Conservation (phyloP, 2,888 invertebrate species). For the Tetramorium bicarinatum region DNA sequence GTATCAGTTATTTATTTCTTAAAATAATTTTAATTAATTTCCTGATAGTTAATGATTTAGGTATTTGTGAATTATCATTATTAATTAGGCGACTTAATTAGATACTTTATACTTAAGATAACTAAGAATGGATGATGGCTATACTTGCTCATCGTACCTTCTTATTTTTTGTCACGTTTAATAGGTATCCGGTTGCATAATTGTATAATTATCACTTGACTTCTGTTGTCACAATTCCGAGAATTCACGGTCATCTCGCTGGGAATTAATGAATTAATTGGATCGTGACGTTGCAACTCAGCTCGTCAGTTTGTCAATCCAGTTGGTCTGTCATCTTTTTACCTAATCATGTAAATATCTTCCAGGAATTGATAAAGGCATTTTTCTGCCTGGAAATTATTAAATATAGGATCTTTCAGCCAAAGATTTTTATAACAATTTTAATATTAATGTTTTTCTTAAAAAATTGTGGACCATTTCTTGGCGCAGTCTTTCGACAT, state of each 20-base stretch:
- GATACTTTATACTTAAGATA: not conserved
- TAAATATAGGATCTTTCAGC: not conserved
- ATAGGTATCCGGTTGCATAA: conserved; percentile 76
- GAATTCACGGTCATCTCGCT: conserved; percentile 65
- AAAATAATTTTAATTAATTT: conserved; percentile 24
- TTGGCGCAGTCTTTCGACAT: not conserved
- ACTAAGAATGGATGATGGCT: not conserved
- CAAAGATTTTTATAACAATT: not conserved
- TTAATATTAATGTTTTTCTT: not conserved
- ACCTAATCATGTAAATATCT: not conserved
- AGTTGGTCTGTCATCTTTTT: not conserved
- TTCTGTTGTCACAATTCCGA: conserved; percentile 72
- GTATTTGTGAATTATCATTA: not conserved
- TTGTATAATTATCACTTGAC: conserved; percentile 79
- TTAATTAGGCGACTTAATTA: not conserved
- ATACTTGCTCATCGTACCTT: not conserved
- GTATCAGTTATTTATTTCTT: conserved; percentile 9
- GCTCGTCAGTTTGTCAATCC: conserved; percentile 64
- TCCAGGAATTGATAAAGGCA: not conserved
- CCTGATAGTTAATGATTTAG: not conserved
- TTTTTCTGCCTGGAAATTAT: not conserved
- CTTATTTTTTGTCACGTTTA: conserved; percentile 61
- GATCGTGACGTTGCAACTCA: conserved; percentile 70
- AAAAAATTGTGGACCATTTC: no score
- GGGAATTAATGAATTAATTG: conserved; percentile 76